These are phyloP conservation scores for Cactoblastis cactorum DNA, from an alignment of 2,888 invertebrate genomes.

Conservation along the genomic window DNA sequence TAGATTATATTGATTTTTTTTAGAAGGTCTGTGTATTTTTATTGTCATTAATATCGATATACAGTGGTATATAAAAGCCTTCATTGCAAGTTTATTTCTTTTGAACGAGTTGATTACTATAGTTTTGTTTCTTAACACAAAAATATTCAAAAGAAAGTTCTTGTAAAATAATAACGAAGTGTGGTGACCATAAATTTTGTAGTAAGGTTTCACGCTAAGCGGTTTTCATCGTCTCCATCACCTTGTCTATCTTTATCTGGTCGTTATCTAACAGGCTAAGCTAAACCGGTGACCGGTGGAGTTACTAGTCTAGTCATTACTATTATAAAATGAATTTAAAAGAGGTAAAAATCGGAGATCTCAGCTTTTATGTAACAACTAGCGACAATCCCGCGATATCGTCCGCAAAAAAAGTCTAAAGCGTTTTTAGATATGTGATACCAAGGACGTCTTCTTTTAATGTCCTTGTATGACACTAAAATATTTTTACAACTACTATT, in stretches of 20 bases:
- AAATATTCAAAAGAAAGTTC: not conserved
- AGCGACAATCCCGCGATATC: too few species aligned
- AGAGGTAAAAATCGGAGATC: not conserved
- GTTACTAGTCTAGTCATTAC: not conserved
- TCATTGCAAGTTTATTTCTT: not conserved
- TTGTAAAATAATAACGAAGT: not conserved
- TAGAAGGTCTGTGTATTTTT: too few species aligned
- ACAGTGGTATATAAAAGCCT: too few species aligned
- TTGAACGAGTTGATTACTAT: not conserved
- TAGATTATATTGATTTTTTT: too few species aligned
- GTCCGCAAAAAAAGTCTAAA: too few species aligned
- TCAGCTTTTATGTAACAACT: too few species aligned
- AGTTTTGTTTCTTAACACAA: too few species aligned
- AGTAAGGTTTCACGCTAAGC: slow-evolving; percentile 55
- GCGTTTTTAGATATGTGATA: too few species aligned
- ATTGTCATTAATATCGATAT: too few species aligned
- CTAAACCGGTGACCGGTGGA: slow-evolving; percentile 6
- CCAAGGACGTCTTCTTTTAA: too few species aligned
- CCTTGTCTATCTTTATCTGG: slow-evolving; percentile 27
- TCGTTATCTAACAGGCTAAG: not conserved
- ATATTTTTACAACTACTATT: too few species aligned
- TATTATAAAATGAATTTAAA: not conserved
- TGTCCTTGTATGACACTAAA: too few species aligned
- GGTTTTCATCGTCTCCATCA: slow-evolving; percentile 41
- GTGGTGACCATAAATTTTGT: slow-evolving; percentile 35